A percentile compares a stretch with the other conserved stretches of the same genome.
phyloP scores from a whole-genome alignment of 2,797 vertebrate species.

The Tragopan temminckii region DNA sequence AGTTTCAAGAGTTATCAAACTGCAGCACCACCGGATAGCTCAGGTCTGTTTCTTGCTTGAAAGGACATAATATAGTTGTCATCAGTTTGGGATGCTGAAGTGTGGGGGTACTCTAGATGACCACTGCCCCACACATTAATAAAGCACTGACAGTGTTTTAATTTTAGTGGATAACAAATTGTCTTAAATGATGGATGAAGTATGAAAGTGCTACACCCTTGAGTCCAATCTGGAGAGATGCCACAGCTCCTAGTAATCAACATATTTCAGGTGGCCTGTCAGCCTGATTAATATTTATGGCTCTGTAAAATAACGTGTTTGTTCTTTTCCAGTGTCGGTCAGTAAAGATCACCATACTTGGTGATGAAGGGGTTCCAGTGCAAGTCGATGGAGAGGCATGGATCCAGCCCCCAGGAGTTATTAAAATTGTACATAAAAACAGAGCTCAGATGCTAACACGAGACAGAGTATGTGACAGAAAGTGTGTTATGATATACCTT shows the following conservation, averaged over 20 bases:
- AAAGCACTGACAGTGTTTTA: not conserved
- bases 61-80: not conserved
- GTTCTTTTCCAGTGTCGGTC: slow-evolving; percentile 91
- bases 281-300: slow-evolving; percentile 10
- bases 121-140: not conserved
- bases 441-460: slow-evolving; percentile 97
- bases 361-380: slow-evolving; percentile 95
- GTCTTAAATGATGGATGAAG: not conserved
- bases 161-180: not conserved
- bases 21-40: slow-evolving; percentile 97
- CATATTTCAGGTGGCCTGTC: not conserved
- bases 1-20: slow-evolving; percentile 96
- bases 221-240: slow-evolving; percentile 9
- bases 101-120: not conserved
- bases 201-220: not conserved
- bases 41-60: slow-evolving; percentile 82
- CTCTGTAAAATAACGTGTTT: slow-evolving; percentile 15
- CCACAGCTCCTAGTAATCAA: slow-evolving; percentile 9
- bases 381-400: slow-evolving; percentile 98
- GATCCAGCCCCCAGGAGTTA: slow-evolving; percentile 97
- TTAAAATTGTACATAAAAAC: slow-evolving; percentile 98
- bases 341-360: slow-evolving; percentile 98
- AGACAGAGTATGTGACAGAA: slow-evolving; percentile 89
- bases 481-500: not conserved
- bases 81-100: not conserved